Evolutionary conservation across 2,113 vertebrate genomes (phyloP), one percentile per base, ranked within the genome.

Genomic region (Paracanthobrama guichenoti): DNA sequence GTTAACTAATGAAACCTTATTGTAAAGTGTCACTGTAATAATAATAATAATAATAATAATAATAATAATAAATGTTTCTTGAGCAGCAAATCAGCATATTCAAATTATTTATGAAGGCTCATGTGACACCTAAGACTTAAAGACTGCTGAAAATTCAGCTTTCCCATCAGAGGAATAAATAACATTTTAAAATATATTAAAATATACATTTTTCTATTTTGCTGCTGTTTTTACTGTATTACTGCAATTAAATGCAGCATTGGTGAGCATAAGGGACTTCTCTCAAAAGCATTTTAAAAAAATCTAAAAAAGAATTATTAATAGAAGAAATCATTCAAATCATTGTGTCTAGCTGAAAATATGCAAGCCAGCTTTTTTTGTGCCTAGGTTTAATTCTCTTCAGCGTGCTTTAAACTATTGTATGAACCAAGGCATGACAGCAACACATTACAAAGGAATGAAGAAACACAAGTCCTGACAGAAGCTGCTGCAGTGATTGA

Each of bases 381-480:
- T 39, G 39, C 6, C n/a, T 6, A 24, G 6, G 76, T 44, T 44
- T 24, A 44, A 35, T 44, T 78, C 7, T 48, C 24, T 26, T 64
- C 13, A 18, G n/a, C 13, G 1, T 64, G 35, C 55, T 79, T 79
- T 42, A 11, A 76, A 28, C 35, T 76, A 64, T 48, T 79, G 22
- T 20, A 64, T 20, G 14, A 59, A 48, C 42, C 4, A 24, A 28
- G 8, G n/a, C 42, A 64, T 66, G 60, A 80, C 16, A 48, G 59
- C 42, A 60, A 78, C 75, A 42, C 76, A 80, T 66, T 44, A 44
- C 48, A 31, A 79, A 81, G 22, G 57, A 81, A 81, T 85, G 76
- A 81, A 81, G 31, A 57, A 82, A 46, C 44, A 82, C 72, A 69
- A 57, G 31, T 62, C 50, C 9, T 24, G 42, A 64, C 42, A 71